These are phyloP conservation scores for Gasteruption jaculator DNA, from an alignment of 2,888 invertebrate species.

Conservation along the genomic window DNA sequence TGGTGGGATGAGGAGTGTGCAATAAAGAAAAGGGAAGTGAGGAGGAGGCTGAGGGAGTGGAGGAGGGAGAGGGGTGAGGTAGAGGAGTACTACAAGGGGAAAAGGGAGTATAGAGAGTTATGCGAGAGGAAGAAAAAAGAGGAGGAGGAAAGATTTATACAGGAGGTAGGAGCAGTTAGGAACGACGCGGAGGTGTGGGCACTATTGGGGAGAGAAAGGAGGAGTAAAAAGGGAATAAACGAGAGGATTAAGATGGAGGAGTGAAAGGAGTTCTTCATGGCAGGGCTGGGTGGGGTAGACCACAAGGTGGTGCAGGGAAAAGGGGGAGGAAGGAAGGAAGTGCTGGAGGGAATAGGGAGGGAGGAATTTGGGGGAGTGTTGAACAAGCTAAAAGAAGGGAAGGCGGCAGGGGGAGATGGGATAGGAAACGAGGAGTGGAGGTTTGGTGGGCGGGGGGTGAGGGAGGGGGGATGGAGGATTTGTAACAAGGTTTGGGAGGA, in stretches of 20 bases:
- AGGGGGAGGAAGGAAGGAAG: constrained; percentile 6
- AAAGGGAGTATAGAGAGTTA: constrained; percentile 1
- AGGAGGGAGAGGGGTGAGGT: constrained; percentile 15
- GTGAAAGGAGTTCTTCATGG: neutral
- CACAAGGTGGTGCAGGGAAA: constrained; percentile 1
- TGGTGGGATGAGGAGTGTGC: constrained; percentile 5
- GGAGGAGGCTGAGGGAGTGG: constrained; percentile 14
- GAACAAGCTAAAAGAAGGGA: too few species aligned
- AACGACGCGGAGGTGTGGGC: too few species aligned
- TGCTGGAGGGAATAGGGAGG: too few species aligned
- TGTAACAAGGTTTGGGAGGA: neutral
- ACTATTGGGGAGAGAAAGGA: constrained; percentile 15
- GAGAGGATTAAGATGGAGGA: constrained; percentile 8
- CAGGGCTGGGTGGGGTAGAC: neutral
- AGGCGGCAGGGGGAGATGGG: too few species aligned
- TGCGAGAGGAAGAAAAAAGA: neutral
- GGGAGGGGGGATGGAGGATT: too few species aligned
- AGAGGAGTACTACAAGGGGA: constrained; percentile 4
- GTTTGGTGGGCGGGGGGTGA: too few species aligned
- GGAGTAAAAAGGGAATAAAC: constrained; percentile 18
- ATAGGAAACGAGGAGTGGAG: too few species aligned
- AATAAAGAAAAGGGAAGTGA: neutral
- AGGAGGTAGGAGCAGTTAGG: neutral
- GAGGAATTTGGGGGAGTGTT: too few species aligned
- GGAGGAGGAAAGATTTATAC: neutral